phyloP scores from a whole-genome alignment of 1,140 invertebrate species.

The Tetragonula clypearis region DNA sequence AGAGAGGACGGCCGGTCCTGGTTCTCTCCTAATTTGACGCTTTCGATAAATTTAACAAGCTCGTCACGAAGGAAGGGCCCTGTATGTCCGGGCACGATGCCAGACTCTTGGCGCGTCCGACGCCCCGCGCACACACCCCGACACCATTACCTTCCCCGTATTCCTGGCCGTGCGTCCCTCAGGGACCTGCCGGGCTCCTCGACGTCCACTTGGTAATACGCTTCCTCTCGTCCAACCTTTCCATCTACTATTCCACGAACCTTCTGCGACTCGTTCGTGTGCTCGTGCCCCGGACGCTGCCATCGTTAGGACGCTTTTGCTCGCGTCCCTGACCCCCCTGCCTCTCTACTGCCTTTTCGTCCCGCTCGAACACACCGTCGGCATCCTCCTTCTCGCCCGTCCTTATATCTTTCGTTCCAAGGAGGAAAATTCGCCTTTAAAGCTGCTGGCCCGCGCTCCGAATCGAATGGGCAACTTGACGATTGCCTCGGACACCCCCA shows the following conservation, averaged over 20 bases:
- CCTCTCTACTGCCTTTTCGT: no score
- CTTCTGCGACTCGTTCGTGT: slow-evolving; percentile 44
- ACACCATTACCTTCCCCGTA: slow-evolving; percentile 78
- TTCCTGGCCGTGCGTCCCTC: slow-evolving; percentile 72
- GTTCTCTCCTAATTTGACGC: slow-evolving; percentile 78
- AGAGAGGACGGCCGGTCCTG: slow-evolving; percentile 36
- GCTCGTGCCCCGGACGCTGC: slow-evolving; percentile 55
- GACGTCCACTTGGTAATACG: slow-evolving; percentile 78
- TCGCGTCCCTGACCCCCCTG: slow-evolving; percentile 16
- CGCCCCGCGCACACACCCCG: slow-evolving; percentile 67
- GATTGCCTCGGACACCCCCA: slow-evolving; percentile 20
- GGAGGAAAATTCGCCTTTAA: slow-evolving; percentile 48
- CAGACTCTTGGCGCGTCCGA: slow-evolving; percentile 74
- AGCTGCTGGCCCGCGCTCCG: slow-evolving; percentile 10
- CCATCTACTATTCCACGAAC: slow-evolving; percentile 31
- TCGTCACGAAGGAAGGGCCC: slow-evolving; percentile 75
- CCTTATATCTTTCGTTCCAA: slow-evolving; percentile 22
- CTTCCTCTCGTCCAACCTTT: slow-evolving; percentile 68
- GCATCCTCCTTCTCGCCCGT: neutral
- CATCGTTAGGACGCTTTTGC: slow-evolving; percentile 76
- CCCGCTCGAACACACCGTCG: neutral
- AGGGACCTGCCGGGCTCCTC: slow-evolving; percentile 71
- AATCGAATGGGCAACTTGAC: slow-evolving; percentile 59
- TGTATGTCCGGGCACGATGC: slow-evolving; percentile 79
- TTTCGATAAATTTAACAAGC: slow-evolving; percentile 82